A percentile compares a stretch with the other conserved stretches of the same genome.
These are phyloP conservation scores for Epizoanthus ramosus DNA, from an alignment of 92 coral and sea anemone genomes.

Conservation along the genomic window DNA sequence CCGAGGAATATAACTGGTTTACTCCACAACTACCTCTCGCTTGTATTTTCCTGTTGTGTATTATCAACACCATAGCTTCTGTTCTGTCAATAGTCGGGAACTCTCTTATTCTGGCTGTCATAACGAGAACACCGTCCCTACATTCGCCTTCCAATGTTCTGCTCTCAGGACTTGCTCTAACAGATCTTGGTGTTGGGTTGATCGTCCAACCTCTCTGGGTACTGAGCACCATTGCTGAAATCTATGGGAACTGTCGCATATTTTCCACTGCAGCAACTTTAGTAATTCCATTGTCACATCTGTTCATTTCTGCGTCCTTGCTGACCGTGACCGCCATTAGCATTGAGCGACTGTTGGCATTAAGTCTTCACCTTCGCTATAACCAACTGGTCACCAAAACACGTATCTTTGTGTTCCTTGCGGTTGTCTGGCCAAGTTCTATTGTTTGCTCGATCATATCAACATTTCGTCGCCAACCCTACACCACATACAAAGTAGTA, in stretches of 20 bases:
- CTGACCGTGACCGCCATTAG: neutral
- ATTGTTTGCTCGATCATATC: neutral
- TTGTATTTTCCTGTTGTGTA: neutral
- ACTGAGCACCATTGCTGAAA: slow-evolving; percentile 18
- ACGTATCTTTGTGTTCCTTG: neutral
- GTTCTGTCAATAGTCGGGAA: slow-evolving; percentile 34
- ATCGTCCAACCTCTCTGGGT: slow-evolving; percentile 46
- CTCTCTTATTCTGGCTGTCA: slow-evolving; percentile 22
- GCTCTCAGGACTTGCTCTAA: slow-evolving; percentile 41
- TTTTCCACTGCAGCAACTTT: neutral
- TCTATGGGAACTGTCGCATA: neutral
- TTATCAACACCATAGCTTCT: slow-evolving; percentile 28
- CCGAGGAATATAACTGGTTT: too few species aligned
- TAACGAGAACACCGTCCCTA: slow-evolving; percentile 33
- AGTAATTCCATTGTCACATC: neutral
- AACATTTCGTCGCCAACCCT: neutral
- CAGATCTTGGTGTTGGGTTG: slow-evolving; percentile 52
- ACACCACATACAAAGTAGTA: neutral
- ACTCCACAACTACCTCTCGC: too few species aligned
- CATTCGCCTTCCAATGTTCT: slow-evolving; percentile 45
- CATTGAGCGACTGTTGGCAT: neutral
- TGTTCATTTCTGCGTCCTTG: neutral
- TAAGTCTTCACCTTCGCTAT: neutral
- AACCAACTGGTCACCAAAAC: neutral
- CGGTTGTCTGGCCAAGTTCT: neutral